A percentile compares a stretch with the other conserved stretches of the same genome.
Conservation (phyloP, 1,140 invertebrate genomes). For the Atopsyche davidsoni region DNA sequence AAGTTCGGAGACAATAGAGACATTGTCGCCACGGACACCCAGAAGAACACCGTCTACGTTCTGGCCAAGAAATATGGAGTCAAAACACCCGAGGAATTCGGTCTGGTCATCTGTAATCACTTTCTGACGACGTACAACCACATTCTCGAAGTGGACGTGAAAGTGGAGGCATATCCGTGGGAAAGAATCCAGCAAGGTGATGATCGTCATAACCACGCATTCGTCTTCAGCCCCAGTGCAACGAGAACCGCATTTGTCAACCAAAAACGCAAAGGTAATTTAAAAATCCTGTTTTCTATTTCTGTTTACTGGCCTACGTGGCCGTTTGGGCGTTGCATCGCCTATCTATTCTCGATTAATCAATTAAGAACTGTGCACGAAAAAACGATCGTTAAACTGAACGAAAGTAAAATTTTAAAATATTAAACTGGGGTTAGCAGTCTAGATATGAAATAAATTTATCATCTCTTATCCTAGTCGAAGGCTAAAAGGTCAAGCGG, state of each 20-base stretch:
- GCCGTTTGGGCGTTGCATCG: background rate
- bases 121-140: conserved; percentile 67
- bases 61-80: conserved; percentile 70
- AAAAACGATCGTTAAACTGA: no score
- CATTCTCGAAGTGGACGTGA: conserved; percentile 59
- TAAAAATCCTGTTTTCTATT: conserved; percentile 1
- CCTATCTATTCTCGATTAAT: background rate
- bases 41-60: conserved; percentile 77
- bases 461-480: no score
- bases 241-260: conserved; percentile 59
- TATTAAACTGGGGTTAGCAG: no score
- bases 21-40: conserved; percentile 74
- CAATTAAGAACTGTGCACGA: no score
- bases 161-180: conserved; percentile 68
- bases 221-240: conserved; percentile 58
- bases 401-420: no score
- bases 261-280: conserved; percentile 57
- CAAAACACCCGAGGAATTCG: conserved; percentile 67
- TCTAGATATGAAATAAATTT: no score
- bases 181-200: conserved; percentile 55
- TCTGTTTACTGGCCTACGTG: background rate
- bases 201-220: conserved; percentile 65
- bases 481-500: no score
- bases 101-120: conserved; percentile 60
- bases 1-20: conserved; percentile 58